Percentiles rank a stretch among this genome's conserved stretches.
These are phyloP conservation scores for Parnassius mnemosyne DNA, from an alignment of 2,888 invertebrate genomes.

Conservation along the genomic window DNA sequence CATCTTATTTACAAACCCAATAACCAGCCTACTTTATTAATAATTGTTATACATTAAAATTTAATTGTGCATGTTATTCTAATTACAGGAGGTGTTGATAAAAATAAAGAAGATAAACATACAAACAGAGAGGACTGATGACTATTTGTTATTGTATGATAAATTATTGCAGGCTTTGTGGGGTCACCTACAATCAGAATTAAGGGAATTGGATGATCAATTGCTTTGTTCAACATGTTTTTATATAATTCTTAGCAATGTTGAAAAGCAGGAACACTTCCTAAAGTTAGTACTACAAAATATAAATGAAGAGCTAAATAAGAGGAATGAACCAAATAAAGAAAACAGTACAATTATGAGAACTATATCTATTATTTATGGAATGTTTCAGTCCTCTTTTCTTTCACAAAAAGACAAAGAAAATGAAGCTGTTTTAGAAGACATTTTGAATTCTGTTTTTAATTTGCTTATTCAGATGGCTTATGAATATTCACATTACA, in stretches of 20 bases:
- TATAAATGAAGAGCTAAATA: constrained; percentile 40
- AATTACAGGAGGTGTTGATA: constrained; percentile 53
- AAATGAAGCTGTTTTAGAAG: constrained; percentile 26
- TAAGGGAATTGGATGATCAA: constrained; percentile 63
- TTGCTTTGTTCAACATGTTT: constrained; percentile 67
- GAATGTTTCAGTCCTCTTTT: constrained; percentile 67
- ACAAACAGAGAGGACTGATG: constrained; percentile 20
- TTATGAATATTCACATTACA: constrained; percentile 76
- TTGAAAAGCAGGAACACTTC: constrained; percentile 46
- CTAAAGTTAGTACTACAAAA: constrained; percentile 42
- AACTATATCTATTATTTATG: constrained; percentile 64
- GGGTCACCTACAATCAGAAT: constrained; percentile 50
- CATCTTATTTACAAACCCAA: no score
- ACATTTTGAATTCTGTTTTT: constrained; percentile 47
- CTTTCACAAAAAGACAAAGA: constrained; percentile 37
- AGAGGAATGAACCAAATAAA: constrained; percentile 27
- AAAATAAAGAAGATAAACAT: constrained; percentile 41
- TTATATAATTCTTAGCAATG: constrained; percentile 49
- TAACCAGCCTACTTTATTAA: no score
- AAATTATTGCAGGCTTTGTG: constrained; percentile 49
- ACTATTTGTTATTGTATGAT: constrained; percentile 39
- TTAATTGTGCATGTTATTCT: constrained; percentile 12
- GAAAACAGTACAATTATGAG: constrained; percentile 36
- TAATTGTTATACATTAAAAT: no score
- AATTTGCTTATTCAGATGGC: constrained; percentile 53